Evolutionary conservation across 2,888 invertebrate genomes (phyloP).

Genomic region (Xestoiulus laeticollis): DNA sequence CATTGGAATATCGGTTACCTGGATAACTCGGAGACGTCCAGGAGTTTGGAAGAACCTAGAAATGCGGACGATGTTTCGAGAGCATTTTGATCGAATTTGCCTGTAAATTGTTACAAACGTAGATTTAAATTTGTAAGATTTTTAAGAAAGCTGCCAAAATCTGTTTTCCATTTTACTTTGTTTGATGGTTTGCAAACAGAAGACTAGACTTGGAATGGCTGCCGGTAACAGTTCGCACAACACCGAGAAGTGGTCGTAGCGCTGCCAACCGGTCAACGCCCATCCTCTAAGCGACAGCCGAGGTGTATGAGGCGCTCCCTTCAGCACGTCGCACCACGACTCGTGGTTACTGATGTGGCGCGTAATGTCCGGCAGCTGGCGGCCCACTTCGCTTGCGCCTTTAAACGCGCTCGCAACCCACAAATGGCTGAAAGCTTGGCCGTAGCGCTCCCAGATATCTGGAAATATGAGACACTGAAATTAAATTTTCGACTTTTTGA

Average conservation of each 20-base stretch:
- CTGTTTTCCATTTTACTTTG: background rate
- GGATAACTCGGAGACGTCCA: background rate
- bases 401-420: conserved; percentile 66
- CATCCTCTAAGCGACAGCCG: conserved; percentile 60
- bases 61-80: background rate
- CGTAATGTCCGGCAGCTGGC: conserved; percentile 64
- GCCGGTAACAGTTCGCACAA: conserved; percentile 62
- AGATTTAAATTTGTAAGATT: no score
- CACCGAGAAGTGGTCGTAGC: conserved; percentile 62
- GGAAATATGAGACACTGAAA: no score
- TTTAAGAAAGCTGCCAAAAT: no score
- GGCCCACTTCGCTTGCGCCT: conserved; percentile 66
- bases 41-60: background rate
- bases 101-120: background rate
- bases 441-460: conserved; percentile 57
- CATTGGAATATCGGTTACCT: no score
- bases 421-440: conserved; percentile 62
- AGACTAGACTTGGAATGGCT: conserved; percentile 58
- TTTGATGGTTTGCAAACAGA: background rate
- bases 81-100: background rate
- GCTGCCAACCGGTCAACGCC: conserved; percentile 61
- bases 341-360: conserved; percentile 67
- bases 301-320: background rate
- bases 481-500: background rate
- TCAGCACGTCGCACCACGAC: conserved; percentile 62